Evolutionary conservation across 2,888 invertebrate genomes (phyloP).

Genomic region (Micropterix aruncella): DNA sequence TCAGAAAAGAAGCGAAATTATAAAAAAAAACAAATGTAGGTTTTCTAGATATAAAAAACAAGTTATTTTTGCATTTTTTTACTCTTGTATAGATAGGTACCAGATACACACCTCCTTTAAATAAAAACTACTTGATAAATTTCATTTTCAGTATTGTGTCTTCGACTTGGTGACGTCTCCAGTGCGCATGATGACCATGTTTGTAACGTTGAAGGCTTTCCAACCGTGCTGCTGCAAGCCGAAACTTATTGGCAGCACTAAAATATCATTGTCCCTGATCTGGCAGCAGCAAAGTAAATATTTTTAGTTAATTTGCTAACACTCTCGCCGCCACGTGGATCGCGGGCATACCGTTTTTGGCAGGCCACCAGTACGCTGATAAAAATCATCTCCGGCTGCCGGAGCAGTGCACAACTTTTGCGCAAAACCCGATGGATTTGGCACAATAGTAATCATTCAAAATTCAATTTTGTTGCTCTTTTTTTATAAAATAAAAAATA

Average conservation of each 20-base stretch:
- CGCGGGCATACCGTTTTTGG: background rate
- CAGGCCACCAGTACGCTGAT: no score
- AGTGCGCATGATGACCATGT: background rate
- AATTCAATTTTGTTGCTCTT: no score
- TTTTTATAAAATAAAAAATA: no score
- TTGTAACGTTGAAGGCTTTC: background rate
- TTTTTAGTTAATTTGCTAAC: conserved; percentile 1
- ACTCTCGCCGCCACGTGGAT: conserved; percentile 2
- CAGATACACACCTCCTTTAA: background rate
- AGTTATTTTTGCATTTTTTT: no score
- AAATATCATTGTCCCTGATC: background rate
- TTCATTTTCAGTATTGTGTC: background rate
- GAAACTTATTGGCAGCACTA: background rate
- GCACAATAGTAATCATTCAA: no score
- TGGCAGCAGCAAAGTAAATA: conserved; percentile 2
- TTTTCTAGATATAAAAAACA: no score
- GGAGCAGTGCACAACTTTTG: no score
- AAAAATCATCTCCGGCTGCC: no score
- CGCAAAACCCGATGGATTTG: no score
- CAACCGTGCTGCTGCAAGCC: background rate
- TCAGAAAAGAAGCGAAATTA: no score
- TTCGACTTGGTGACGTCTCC: background rate
- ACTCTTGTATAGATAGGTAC: no score
- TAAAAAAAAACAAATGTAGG: no score
- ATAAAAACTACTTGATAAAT: background rate